Evolutionary conservation across 1,140 invertebrate species (phyloP), one percentile per base, ranked within the genome.

Genomic region (Laupala kohalensis): DNA sequence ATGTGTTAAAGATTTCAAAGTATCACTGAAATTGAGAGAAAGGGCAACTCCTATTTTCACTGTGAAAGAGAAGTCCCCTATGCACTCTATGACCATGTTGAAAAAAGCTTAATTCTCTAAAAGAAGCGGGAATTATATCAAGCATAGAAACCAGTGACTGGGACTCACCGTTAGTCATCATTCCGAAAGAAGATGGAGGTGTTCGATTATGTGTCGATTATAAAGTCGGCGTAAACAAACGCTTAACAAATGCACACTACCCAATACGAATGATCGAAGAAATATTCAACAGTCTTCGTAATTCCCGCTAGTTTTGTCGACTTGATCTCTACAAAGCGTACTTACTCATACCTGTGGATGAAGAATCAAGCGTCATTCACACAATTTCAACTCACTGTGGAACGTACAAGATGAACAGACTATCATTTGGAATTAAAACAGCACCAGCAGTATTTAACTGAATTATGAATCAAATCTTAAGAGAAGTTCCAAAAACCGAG

Each of bases 401-500:
- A 37, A 37, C 30, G 6, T 37, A 37, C 15, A 6, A 69, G 66
- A 78, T 81, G 74, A 80, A 79, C 70, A 72, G 79, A 65, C 69
- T 84, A 12, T 78, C 77, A 5, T 86, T 83, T 78, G 84, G 82
- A 6, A 78, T 86, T 6, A 78, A 80, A 71, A 78, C 78, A 23
- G 81, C 83, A 0, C 81, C 84, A 25, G 74, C 77, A 23, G 79
- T 83, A 71, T 87, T 86, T 73, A 82, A 86, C 74, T 29, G 78
- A 72, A 76, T 80, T 23, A 82, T 86, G 27, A 80, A 83, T 64
- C 72, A 78, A 71, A 74, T 80, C 5, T 68, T 85, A 12, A 66
- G 37, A 62, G 75, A 74, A 26, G 69, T 81, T 6, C 74, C 75
- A 25, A 75, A 73, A 24, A 76, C 75, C 13, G 72, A 75, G 28